Percentiles rank a stretch among this genome's conserved stretches.
Conservation (phyloP, 2,113 vertebrate species). For the Tachysurus fulvidraco region DNA sequence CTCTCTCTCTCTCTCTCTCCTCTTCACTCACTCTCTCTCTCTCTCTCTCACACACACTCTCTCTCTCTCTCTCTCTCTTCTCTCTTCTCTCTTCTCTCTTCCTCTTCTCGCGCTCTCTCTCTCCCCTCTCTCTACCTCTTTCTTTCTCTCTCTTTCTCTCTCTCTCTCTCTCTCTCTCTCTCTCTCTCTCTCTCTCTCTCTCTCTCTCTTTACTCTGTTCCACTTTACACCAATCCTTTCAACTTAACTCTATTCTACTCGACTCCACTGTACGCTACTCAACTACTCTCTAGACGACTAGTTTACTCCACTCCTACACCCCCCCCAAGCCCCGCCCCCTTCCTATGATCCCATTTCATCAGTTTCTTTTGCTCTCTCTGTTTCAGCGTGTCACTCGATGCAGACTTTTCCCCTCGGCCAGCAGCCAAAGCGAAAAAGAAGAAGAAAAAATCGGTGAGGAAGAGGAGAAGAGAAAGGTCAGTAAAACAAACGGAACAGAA, state of each 20-base stretch:
- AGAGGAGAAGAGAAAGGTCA: slow-evolving; percentile 88
- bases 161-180: too few species aligned
- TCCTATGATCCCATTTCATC: neutral
- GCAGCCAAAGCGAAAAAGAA: slow-evolving; percentile 82
- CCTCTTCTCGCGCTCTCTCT: too few species aligned
- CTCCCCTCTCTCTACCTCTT: too few species aligned
- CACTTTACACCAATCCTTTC: too few species aligned
- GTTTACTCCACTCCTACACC: too few species aligned
- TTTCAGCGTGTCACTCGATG: slow-evolving; percentile 71
- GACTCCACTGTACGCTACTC: neutral
- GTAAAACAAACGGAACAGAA: slow-evolving; percentile 28
- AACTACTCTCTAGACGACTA: neutral
- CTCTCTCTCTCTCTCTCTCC: too few species aligned
- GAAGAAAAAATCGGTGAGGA: slow-evolving; percentile 88
- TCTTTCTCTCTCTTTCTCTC: too few species aligned
- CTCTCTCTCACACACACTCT: neutral
- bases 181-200: too few species aligned
- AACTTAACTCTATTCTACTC: too few species aligned
- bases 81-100: neutral
- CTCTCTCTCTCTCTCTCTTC: neutral
- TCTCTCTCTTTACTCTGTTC: neutral
- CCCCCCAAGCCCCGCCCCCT: neutral
- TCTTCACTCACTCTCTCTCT: too few species aligned
- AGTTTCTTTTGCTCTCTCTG: slow-evolving; percentile 23
- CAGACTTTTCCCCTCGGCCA: slow-evolving; percentile 66